A percentile compares a stretch with the other conserved stretches of the same genome.
These are phyloP conservation scores for Tolypeutes matacus DNA, from an alignment of 2,797 vertebrate genomes.

Conservation along the genomic window DNA sequence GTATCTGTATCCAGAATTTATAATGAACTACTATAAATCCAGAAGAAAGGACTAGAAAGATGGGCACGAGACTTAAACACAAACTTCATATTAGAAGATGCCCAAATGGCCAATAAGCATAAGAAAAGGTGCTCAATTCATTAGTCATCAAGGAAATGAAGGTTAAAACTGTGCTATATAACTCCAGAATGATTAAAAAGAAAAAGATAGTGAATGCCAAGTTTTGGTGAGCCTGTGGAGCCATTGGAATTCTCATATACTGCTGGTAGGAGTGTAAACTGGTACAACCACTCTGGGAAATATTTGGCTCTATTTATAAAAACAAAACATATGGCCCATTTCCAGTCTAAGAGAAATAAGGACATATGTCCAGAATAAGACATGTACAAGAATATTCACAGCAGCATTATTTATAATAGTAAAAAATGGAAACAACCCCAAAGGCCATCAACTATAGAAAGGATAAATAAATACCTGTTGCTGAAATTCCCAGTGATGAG, in stretches of 20 bases:
- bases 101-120: not conserved
- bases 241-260: too few relatives aligned
- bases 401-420: not conserved
- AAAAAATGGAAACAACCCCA: not conserved
- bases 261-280: not conserved
- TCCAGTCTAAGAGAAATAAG: not conserved
- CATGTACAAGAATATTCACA: not conserved
- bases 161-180: not conserved
- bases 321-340: not conserved
- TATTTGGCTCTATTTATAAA: not conserved
- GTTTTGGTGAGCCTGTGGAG: not conserved
- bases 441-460: not conserved
- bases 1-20: not conserved
- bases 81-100: not conserved
- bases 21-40: not conserved
- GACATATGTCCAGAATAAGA: not conserved
- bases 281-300: not conserved
- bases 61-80: not conserved
- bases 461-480: not conserved
- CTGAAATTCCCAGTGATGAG: not conserved
- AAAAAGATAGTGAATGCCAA: not conserved
- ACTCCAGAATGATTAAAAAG: not conserved
- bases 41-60: not conserved
- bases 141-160: not conserved
- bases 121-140: not conserved